Base-by-base conservation (phyloP, 2,797 vertebrate species). In the Falco naumanni region DNA sequence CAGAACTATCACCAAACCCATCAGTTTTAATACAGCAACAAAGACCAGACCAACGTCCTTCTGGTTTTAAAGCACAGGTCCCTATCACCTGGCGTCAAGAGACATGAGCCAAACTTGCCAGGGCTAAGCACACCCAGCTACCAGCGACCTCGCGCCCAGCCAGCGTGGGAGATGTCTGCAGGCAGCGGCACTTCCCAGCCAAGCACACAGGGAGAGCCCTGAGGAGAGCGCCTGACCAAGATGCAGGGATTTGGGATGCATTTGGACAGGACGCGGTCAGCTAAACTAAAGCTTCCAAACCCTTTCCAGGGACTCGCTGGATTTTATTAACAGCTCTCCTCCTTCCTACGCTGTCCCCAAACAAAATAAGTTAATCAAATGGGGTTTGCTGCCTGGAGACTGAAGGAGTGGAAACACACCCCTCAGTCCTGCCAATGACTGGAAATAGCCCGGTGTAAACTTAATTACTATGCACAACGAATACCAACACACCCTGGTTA, bases 401-500 rank as follows among this genome's bases (percentile, higher is more conserved):
- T 65, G 76, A 41, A 61, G 72, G 65, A 71, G 41, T 50, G 39
- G 57, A 86, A 89, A 76, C 56, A 33, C 18, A 50, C 16, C 64
- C 60, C 60, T 81, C 4, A 15, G 51, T 70, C 64, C 57, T 69
- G 90, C 57, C 70, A 90, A 29, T 1, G 57, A 31, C 57, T 83
- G 72, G 39, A 87, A 90, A 83, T 17, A 84, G 39, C 18, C 25
- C 0, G 3, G 17, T 66, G 20, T 87, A 94, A 90, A 75, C 93
- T 72, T 85, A 39, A 87, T 97, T 93, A 78, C 85, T 68, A 76
- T 24, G 31, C 56, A 15, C 50, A 45, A 10, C 11, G 84, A 97
- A 95, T 81, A 95, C 68, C 77, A 90, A 61, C 47, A n/a, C 84
- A 61, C 85, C 41, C 69, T 20, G 34, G 77, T 95, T 91, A 70